Evolutionary conservation across 2,113 vertebrate genomes (phyloP).

Genomic region (Salvelinus namaycush): DNA sequence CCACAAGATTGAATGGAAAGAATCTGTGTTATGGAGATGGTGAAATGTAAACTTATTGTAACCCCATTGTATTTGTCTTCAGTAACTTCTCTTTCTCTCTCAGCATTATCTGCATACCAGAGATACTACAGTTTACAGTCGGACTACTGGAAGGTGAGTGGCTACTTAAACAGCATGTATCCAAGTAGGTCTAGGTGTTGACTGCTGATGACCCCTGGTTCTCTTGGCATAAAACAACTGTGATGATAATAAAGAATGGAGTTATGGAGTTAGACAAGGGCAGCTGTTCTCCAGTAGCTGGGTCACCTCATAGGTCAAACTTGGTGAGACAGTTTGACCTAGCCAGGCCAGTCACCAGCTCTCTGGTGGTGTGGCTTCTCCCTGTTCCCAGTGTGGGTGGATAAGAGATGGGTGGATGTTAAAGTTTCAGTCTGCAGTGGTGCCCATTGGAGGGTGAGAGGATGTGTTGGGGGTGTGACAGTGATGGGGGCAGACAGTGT

Average conservation of each 20-base stretch:
- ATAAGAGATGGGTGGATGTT: not conserved
- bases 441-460: not conserved
- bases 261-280: no score
- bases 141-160: slow-evolving; percentile 99
- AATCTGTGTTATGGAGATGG: not conserved
- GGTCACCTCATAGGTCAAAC: no score
- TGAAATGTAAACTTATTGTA: not conserved
- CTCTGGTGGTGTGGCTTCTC: no score
- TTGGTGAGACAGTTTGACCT: no score
- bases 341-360: no score
- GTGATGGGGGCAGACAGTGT: slow-evolving; percentile 43
- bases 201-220: no score
- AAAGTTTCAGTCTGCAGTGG: slow-evolving; percentile 4
- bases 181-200: slow-evolving; percentile 6
- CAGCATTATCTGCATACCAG: slow-evolving; percentile 99
- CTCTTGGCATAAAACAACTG: no score
- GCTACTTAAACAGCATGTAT: not conserved
- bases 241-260: no score
- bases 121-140: slow-evolving; percentile 99
- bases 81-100: slow-evolving; percentile 35
- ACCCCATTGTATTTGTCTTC: not conserved
- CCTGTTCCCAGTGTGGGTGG: no score
- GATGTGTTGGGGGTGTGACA: slow-evolving; percentile 1
- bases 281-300: no score
- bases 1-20: no score